Base-by-base conservation (phyloP, 2,113 vertebrate genomes). In the Nesogale talazaci region DNA sequence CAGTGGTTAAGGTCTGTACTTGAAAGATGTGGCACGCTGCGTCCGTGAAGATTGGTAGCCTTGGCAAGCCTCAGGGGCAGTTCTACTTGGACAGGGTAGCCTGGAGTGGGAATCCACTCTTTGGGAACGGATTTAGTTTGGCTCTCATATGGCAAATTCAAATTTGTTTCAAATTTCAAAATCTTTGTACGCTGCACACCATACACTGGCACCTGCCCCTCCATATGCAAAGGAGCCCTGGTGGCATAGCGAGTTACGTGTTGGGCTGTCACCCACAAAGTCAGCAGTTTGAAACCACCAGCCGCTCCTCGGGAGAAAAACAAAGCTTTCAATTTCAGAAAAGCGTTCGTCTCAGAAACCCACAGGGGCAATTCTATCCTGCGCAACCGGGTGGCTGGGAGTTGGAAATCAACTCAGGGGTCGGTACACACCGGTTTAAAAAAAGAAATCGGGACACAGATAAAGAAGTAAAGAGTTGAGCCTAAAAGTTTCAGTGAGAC, bases 401-500 rank as follows among this genome's bases (percentile, higher is more conserved):
- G 57, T 59, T 20, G 20, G 57, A 59, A 59, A 59, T 20, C 57
- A 59, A 59, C 57, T 59, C 57, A 15, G 16, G 8, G 57, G 57
- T 15, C 20, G 16, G 16, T 59, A 59, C 16, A 20, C 57, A 59
- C 57, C 42, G 6, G 16, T 59, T 59, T 57, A 57, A 57, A 59
- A 59, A 59, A 59, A 59, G 16, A 59, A 15, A 59, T 46, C 56
- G 63, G 17, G 61, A 89, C 31, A 77, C 15, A 36, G 38, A 83
- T 42, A 72, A 95, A 91, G 31, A 23, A 93, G 65, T 78, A 15
- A 88, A 63, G 16, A 9, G 38, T 31, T 27, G 40, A 74, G 11
- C 40, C 52, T 89, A 56, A 77, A 81, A 29, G 56, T 70, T 77
- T 88, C 83, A 87, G 42, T 46, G 65, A 90, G 80, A 34, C 22